Evolutionary conservation across 2,888 invertebrate genomes (phyloP), one percentile per base, ranked within the genome.

Genomic region (Oscheius sp.): DNA sequence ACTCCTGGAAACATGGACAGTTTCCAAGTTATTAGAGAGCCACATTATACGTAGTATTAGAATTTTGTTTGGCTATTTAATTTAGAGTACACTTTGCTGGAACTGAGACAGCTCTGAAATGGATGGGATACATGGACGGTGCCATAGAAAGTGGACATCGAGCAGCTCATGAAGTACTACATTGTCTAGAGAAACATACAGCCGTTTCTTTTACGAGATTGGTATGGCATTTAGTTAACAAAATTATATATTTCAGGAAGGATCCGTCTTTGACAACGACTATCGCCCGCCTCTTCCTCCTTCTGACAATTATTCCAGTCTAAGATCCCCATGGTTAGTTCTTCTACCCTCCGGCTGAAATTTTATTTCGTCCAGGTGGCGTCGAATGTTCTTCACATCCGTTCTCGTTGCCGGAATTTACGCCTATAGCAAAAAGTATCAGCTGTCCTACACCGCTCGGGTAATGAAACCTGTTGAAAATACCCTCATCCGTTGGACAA

Each of bases 91-190:
- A 87, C 78, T 88, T 88, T 69, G 88, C 88, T 41, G 89, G 89
- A 16, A 89, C 89, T 5, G 89, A 89, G 76, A 88, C 88, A 7
- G 88, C 89, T 5, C 82, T 85, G 0, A 76, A 80, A 35, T 89
- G 89, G 89, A 82, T 84, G 35, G 89, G 89, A 25, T 89, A 88
- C 80, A 87, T 89, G 83, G 85, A 80, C 49, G 89, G 89, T 1
- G 89, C 89, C 5, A 84, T 89, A 1, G 87, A 89, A 72, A 73
- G 74, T 55, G 77, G 77, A 16, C 55, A 61, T 16, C n/a, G 77
- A n/a, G 27, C 72, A 58, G 77, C 77, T 64, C 77, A 77, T 63
- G 77, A 77, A 64, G 75, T 77, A 21, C 52, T 79, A 41, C 73
- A 79, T 49, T 72, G 69, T 35, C 68, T 79, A 43, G 79, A 74